Percentiles rank a stretch among this genome's conserved stretches.
phyloP scores from a whole-genome alignment of 1,140 invertebrate genomes.

The Aphelinus atriplicis region DNA sequence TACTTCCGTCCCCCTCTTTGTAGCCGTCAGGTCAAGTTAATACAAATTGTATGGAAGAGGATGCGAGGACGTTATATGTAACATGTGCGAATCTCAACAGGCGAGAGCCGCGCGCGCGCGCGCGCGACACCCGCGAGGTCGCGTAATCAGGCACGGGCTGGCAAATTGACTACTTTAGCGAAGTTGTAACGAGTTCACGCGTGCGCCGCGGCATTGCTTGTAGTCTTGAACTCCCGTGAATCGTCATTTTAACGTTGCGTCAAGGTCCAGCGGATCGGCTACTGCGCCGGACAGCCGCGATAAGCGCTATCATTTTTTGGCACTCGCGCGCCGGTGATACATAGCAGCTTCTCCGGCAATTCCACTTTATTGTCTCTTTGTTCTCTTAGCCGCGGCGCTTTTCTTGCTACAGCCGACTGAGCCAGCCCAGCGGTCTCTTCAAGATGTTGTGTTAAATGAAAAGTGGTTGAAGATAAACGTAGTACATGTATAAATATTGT shows the following conservation, averaged over 20 bases:
- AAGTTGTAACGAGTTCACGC: constrained; percentile 33
- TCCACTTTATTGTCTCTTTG: background rate
- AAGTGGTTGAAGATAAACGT: no score
- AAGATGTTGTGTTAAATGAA: no score
- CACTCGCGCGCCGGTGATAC: background rate
- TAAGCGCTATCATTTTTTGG: constrained; percentile 36
- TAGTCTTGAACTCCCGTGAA: background rate
- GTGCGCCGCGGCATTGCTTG: constrained; percentile 29
- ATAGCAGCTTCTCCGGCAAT: background rate
- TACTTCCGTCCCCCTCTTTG: no score
- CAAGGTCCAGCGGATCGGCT: background rate
- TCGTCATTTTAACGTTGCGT: constrained; percentile 20
- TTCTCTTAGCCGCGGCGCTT: background rate
- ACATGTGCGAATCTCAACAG: no score
- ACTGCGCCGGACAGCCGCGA: background rate
- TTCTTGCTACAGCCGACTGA: background rate
- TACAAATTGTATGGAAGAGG: no score
- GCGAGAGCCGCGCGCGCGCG: no score
- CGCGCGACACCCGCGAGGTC: background rate
- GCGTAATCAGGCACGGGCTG: constrained; percentile 41
- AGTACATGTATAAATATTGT: no score
- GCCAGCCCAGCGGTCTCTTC: no score
- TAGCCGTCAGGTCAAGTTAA: no score
- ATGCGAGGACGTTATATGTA: no score
- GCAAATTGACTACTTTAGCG: constrained; percentile 43